A percentile compares a stretch with the other conserved stretches of the same genome.
These are phyloP conservation scores for Caranx melampygus DNA, from an alignment of 2,113 vertebrate genomes.

Conservation along the genomic window DNA sequence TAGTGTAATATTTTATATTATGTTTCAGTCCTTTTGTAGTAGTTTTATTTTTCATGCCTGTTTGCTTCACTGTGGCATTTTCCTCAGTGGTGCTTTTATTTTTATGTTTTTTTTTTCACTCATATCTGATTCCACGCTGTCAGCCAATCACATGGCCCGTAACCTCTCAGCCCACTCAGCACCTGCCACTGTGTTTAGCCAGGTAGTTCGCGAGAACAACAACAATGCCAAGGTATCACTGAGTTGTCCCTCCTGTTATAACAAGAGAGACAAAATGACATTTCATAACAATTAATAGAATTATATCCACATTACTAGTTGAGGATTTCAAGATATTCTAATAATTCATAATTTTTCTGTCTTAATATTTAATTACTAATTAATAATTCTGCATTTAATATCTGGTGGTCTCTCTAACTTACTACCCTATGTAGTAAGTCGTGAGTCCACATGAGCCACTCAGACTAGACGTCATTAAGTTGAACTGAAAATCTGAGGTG, in stretches of 20 bases:
- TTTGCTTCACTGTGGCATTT: not conserved
- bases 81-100: not conserved
- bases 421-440: not conserved
- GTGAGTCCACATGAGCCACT: conserved; percentile 4
- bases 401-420: not conserved
- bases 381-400: not conserved
- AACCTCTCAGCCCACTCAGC: not conserved
- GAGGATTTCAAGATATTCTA: not conserved
- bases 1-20: not conserved
- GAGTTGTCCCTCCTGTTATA: not conserved
- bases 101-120: not conserved
- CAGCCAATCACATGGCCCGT: not conserved
- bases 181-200: not conserved
- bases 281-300: not conserved
- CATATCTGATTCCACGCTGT: not conserved
- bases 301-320: not conserved
- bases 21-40: not conserved
- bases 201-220: not conserved
- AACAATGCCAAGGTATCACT: not conserved
- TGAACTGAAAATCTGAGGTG: conserved; percentile 17
- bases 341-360: not conserved
- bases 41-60: not conserved
- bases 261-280: not conserved
- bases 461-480: conserved; percentile 23
- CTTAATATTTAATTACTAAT: too few species aligned